Percentiles rank a stretch among this genome's conserved stretches.
Evolutionary conservation across 2,888 invertebrate genomes (phyloP).

Genomic region (Blastobasis lacticolella): DNA sequence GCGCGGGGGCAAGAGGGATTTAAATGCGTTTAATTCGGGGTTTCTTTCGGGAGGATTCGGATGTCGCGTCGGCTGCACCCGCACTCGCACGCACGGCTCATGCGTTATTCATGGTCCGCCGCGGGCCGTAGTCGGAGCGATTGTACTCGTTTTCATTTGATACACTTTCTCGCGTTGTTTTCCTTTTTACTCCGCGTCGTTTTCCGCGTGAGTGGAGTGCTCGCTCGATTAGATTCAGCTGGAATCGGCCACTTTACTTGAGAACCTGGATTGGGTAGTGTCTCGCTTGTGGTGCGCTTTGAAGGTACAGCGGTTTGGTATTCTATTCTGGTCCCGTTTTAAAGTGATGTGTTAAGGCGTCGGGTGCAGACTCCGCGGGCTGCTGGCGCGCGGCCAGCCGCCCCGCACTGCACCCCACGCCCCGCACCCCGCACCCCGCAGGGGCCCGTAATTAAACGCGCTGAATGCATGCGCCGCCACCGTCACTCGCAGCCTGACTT

Average conservation of each 20-base stretch:
- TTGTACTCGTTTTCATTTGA: conserved; percentile 4
- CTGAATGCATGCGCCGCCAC: background rate
- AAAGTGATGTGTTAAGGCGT: no score
- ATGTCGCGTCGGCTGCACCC: background rate
- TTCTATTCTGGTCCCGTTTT: no score
- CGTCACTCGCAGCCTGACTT: background rate
- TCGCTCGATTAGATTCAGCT: conserved; percentile 5
- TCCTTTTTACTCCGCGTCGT: conserved; percentile 2
- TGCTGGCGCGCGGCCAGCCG: background rate
- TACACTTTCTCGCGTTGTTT: conserved; percentile 7
- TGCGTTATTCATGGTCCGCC: conserved; percentile 5
- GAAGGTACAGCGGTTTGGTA: background rate
- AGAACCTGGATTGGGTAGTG: background rate
- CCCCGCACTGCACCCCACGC: background rate
- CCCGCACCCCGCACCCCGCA: background rate
- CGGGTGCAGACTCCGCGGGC: background rate
- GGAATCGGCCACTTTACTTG: conserved; percentile 1
- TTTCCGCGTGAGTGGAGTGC: conserved; percentile 2
- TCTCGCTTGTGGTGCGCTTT: background rate
- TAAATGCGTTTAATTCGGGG: background rate
- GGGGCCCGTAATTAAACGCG: background rate
- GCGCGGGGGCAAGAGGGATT: background rate
- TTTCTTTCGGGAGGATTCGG: background rate
- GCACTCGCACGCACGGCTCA: background rate
- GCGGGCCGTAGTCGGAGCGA: background rate